phyloP scores from a whole-genome alignment of 1,140 invertebrate genomes.

The Parasteatoda tepidariorum region DNA sequence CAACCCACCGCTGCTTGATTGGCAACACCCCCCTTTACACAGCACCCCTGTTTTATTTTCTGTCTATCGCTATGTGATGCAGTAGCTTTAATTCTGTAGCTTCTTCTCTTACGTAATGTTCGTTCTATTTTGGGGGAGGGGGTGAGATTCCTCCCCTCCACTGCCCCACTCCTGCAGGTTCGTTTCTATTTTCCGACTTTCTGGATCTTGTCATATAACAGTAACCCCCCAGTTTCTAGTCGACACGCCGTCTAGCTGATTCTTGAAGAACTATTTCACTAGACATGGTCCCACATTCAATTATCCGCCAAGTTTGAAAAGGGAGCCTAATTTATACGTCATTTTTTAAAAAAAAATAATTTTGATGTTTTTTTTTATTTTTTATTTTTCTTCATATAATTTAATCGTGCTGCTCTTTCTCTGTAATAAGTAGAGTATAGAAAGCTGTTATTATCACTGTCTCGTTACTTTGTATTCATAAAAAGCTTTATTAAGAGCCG shows the following conservation, averaged over 20 bases:
- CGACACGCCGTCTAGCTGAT: slow-evolving; percentile 51
- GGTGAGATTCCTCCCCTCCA: background rate
- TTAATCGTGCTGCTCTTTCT: no score
- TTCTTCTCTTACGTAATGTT: slow-evolving; percentile 45
- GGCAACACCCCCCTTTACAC: slow-evolving; percentile 35
- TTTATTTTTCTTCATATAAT: no score
- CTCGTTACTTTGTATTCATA: no score
- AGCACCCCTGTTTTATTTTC: background rate
- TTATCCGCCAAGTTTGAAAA: background rate
- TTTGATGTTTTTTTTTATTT: no score
- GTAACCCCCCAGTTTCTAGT: slow-evolving; percentile 27
- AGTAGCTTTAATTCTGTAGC: background rate
- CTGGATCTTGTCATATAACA: slow-evolving; percentile 22
- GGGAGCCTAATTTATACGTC: background rate
- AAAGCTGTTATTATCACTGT: no score
- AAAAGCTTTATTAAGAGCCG: no score
- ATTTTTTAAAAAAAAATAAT: no score
- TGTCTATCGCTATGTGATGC: slow-evolving; percentile 23
- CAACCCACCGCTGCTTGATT: slow-evolving; percentile 60
- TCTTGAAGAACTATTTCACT: slow-evolving; percentile 35
- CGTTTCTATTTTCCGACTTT: slow-evolving; percentile 46
- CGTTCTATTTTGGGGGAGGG: background rate
- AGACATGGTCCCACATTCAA: background rate
- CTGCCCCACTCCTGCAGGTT: slow-evolving; percentile 9
- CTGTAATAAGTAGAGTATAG: no score